Conservation (phyloP, 23 tunicate genomes). For the Diplosoma virens region DNA sequence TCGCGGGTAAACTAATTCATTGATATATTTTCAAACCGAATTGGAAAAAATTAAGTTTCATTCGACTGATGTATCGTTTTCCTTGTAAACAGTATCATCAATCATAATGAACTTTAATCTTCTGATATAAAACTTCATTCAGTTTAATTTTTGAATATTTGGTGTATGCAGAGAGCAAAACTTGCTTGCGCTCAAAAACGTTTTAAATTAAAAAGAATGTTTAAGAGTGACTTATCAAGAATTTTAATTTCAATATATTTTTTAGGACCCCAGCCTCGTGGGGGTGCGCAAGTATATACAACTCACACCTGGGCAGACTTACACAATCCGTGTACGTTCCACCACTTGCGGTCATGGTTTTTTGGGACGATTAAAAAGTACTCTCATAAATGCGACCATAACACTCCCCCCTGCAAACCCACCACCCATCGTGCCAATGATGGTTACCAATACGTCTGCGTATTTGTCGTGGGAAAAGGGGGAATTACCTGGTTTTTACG, state of each 20-base stretch:
- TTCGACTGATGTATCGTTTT: too few relatives aligned
- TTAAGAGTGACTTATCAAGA: background rate
- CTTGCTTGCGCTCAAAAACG: background rate
- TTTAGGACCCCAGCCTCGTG: background rate
- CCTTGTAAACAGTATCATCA: too few relatives aligned
- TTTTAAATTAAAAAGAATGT: background rate
- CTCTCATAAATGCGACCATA: constrained; percentile 19
- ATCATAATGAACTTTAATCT: too few relatives aligned
- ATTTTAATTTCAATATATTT: background rate
- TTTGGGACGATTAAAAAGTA: constrained; percentile 51
- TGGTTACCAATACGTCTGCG: constrained; percentile 34
- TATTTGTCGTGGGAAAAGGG: constrained; percentile 35
- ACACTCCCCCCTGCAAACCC: constrained; percentile 61
- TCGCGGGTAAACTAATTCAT: too few relatives aligned
- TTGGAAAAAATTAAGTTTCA: too few relatives aligned
- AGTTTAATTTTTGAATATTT: background rate
- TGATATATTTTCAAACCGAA: too few relatives aligned
- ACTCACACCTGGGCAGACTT: constrained; percentile 66
- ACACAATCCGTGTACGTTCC: constrained; percentile 60
- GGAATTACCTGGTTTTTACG: constrained; percentile 52
- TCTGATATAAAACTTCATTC: too few relatives aligned
- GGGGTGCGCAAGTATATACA: constrained; percentile 60
- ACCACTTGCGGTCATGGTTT: constrained; percentile 84
- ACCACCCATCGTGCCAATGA: constrained; percentile 28
- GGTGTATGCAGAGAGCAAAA: background rate